phyloP scores from a whole-genome alignment of 2,113 vertebrate species.

The Cervus canadensis region DNA sequence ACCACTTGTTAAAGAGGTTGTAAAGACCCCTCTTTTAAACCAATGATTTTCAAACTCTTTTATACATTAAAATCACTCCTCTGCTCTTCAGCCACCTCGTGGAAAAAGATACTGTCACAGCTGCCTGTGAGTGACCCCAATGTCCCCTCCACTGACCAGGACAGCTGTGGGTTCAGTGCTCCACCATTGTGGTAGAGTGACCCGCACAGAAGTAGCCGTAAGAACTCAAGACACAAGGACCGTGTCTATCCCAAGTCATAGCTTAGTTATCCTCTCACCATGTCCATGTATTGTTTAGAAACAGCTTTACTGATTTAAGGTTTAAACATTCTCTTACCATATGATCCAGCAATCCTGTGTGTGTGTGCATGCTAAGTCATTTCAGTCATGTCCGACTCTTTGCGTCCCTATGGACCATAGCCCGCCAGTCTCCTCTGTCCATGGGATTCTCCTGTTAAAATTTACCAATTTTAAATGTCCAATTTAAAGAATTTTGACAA shows the following conservation, averaged over 20 bases:
- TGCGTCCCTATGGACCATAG: not conserved
- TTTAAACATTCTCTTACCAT: not conserved
- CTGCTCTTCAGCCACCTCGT: not conserved
- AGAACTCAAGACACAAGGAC: not conserved
- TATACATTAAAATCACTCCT: not conserved
- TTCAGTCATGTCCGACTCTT: not conserved
- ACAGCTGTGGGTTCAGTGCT: not conserved
- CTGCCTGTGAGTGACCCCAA: accelerated
- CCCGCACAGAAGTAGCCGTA: not conserved
- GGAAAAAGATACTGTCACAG: not conserved
- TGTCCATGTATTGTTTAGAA: not conserved
- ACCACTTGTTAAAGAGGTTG: too few relatives aligned
- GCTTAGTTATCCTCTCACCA: not conserved
- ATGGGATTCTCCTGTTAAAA: not conserved
- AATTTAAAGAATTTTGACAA: not conserved
- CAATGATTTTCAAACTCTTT: not conserved
- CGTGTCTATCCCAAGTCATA: not conserved
- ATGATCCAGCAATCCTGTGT: not conserved
- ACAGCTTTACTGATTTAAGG: not conserved
- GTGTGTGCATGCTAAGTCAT: not conserved
- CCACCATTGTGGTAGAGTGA: not conserved
- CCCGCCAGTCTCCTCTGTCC: not conserved
- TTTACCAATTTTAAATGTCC: not conserved
- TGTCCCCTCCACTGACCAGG: not conserved
- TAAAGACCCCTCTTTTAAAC: not conserved